Evolutionary conservation across 2,113 vertebrate genomes (phyloP), one percentile per base, ranked within the genome.

Genomic region (Gorsachius goisagi): DNA sequence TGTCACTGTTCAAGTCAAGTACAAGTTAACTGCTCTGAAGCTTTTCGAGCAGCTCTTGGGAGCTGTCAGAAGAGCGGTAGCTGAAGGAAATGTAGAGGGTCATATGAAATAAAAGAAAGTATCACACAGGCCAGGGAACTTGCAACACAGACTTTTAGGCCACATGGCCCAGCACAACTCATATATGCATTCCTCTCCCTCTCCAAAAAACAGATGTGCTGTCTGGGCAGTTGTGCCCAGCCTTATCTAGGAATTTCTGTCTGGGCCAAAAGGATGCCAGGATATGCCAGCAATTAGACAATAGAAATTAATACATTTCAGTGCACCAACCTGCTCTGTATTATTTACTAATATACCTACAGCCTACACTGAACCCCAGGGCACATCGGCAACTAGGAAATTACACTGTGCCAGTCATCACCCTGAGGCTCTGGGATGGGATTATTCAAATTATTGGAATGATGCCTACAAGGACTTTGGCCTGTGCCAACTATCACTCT

Each of bases 61-160:
- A 83, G 32, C 11, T 67, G 15, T 22, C n/a, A 68, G 44, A 84
- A 49, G 27, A 76, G 15, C 63, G 28, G 32, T 27, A 49, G 15
- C 9, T 77, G 63, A 71, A 67, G 52, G 23, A 66, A 72, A 76
- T 15, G 5, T 6, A 60, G 37, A 24, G 27, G 11, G 9, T 30
- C 18, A 9, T 60, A 5, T 45, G 27, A 20, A 74, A 56, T 0
- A 0, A 67, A 55, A 35, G 37, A 17, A 89, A 81, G 4, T 16
- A 9, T 56, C 23, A 19, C 23, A 44, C 9, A 52, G 44, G 13
- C 6, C 22, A 41, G 24, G 33, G 20, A 62, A 6, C 4, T 55
- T 86, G 62, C 26, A 37, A 30, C 9, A 30, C 5, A 77, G 49
- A 14, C 2, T 55, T 88, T 47, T 32, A 45, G 6, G 49, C 10